phyloP scores from a whole-genome alignment of 1,140 invertebrate species.

The Pteromalus puparum region DNA sequence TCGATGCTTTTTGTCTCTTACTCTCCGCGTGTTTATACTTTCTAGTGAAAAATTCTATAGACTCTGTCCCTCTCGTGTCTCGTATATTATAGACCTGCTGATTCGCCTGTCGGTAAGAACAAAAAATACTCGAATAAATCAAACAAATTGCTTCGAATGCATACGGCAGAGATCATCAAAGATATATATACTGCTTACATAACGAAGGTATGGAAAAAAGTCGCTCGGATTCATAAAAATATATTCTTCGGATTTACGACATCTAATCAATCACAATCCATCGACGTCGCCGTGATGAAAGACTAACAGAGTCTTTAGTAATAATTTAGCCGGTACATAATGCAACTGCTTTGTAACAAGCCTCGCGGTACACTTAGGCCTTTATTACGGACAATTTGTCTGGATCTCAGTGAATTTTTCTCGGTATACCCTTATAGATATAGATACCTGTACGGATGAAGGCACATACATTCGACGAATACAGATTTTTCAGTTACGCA shows the following conservation, averaged over 20 bases:
- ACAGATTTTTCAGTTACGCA: too few species aligned
- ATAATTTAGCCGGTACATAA: conserved; percentile 32
- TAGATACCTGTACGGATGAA: too few species aligned
- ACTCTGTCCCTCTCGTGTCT: too few species aligned
- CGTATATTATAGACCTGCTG: neutral
- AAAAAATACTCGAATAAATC: too few species aligned
- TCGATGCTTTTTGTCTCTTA: neutral
- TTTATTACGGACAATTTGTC: conserved; percentile 11
- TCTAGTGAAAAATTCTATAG: neutral
- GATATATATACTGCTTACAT: neutral
- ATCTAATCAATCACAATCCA: conserved; percentile 37
- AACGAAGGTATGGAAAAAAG: conserved; percentile 10
- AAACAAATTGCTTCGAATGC: too few species aligned
- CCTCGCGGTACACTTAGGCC: neutral
- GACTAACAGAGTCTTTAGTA: conserved; percentile 23
- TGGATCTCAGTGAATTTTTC: conserved; percentile 6
- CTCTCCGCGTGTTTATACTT: neutral
- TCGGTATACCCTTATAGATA: neutral
- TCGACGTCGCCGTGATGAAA: conserved; percentile 22
- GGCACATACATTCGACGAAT: too few species aligned
- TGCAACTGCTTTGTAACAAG: conserved; percentile 34
- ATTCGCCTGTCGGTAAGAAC: neutral
- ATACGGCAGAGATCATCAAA: too few species aligned
- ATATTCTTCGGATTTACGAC: conserved; percentile 10
- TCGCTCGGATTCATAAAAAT: conserved; percentile 21